phyloP scores from a whole-genome alignment of 2,888 invertebrate species.

The Dicycla oo region DNA sequence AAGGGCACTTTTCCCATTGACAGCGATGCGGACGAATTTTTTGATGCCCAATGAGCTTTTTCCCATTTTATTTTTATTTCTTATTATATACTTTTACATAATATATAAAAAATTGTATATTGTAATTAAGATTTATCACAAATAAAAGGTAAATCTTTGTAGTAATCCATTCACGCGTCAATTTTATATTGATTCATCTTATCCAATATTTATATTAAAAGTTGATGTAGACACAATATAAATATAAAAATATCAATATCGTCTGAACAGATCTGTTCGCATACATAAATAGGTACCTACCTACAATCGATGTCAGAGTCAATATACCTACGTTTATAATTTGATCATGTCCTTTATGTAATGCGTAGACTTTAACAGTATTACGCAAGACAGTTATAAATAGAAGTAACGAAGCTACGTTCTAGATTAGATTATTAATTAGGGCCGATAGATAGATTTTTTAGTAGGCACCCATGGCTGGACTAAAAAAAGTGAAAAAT shows the following conservation, averaged over 20 bases:
- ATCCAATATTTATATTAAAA: conserved; percentile 8
- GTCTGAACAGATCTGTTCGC: conserved; percentile 19
- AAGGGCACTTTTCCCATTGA: too few relatives aligned
- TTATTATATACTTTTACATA: too few relatives aligned
- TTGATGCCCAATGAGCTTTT: too few relatives aligned
- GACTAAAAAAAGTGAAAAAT: background rate
- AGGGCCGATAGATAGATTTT: conserved; percentile 1
- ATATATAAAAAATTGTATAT: too few relatives aligned
- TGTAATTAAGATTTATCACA: too few relatives aligned
- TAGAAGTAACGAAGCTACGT: conserved; percentile 2
- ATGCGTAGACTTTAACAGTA: background rate
- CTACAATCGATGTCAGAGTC: conserved; percentile 15
- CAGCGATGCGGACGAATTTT: too few relatives aligned
- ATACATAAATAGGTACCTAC: background rate
- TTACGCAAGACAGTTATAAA: conserved; percentile 13
- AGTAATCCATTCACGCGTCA: conserved; percentile 4
- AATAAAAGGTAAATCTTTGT: too few relatives aligned
- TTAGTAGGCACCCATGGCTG: background rate
- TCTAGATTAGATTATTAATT: conserved; percentile 14
- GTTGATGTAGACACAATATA: background rate
- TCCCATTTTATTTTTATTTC: too few relatives aligned
- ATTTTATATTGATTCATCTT: conserved; percentile 8
- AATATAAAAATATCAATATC: conserved; percentile 22
- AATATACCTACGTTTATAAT: conserved; percentile 18
- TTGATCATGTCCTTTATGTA: conserved; percentile 13